Evolutionary conservation across 2,797 vertebrate genomes (phyloP).

Genomic region (Pelobates cultripes): DNA sequence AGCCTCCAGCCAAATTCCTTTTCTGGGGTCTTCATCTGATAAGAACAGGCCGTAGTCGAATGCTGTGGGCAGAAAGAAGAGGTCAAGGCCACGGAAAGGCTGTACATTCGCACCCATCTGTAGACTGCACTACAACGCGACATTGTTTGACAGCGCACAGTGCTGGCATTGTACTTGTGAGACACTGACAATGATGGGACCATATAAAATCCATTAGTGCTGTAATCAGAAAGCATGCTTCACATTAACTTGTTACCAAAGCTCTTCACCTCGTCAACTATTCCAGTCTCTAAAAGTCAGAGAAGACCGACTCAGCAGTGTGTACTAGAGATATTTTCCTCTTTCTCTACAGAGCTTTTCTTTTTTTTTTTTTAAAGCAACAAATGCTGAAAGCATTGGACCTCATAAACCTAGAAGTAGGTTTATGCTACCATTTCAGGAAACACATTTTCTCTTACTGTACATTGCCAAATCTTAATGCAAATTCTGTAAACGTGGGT

Average conservation of each 20-base stretch:
- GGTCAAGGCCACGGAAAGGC: slow-evolving; percentile 23
- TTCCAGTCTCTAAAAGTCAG: background rate
- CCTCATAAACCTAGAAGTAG: no score
- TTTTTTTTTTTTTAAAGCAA: no score
- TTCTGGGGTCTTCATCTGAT: slow-evolving; percentile 95
- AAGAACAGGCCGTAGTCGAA: slow-evolving; percentile 97
- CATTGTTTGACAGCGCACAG: slow-evolving; percentile 41
- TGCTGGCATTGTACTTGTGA: slow-evolving; percentile 15
- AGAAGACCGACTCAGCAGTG: no score
- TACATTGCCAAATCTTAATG: no score
- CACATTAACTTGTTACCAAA: background rate
- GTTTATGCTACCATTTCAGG: no score
- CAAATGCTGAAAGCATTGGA: no score
- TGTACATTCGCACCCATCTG: slow-evolving; percentile 20
- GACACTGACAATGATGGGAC: slow-evolving; percentile 16
- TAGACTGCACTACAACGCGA: slow-evolving; percentile 22
- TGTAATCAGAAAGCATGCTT: background rate
- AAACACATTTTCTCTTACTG: no score
- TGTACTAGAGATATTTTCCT: no score
- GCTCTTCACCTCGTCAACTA: background rate
- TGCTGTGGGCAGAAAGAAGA: slow-evolving; percentile 72
- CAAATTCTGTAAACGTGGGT: no score
- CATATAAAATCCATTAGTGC: slow-evolving; percentile 15
- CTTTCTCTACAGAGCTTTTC: no score
- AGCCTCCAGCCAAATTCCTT: slow-evolving; percentile 98